phyloP scores from a whole-genome alignment of 2,797 vertebrate genomes.

The Podargus strigoides region DNA sequence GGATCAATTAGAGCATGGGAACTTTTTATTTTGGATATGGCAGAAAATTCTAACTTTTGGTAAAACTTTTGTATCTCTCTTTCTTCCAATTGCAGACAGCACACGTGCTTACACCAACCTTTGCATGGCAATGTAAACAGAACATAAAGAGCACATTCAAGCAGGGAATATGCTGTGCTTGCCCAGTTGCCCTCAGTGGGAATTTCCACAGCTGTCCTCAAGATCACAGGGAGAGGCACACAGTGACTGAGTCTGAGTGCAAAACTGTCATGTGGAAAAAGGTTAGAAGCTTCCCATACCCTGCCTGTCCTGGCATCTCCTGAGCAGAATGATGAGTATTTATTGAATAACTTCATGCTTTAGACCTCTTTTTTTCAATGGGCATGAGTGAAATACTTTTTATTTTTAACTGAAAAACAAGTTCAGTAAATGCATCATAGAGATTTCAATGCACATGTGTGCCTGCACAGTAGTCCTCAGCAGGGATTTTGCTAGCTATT shows the following conservation, averaged over 20 bases:
- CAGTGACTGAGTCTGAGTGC: background rate
- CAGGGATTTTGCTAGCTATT: background rate
- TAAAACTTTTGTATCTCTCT: background rate
- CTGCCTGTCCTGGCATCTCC: background rate
- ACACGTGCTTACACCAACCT: fast-evolving
- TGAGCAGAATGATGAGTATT: background rate
- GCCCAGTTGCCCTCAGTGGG: fast-evolving
- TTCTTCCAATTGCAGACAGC: background rate
- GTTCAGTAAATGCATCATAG: background rate
- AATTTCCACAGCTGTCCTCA: background rate
- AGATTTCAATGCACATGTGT: fast-evolving
- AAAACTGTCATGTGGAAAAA: background rate
- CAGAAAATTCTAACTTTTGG: background rate
- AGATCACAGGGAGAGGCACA: fast-evolving
- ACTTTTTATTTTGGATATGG: background rate
- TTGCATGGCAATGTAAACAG: background rate
- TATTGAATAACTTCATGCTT: background rate
- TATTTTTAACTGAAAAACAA: background rate
- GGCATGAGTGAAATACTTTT: background rate
- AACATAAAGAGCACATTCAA: fast-evolving
- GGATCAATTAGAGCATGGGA: background rate
- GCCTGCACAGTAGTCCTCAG: background rate
- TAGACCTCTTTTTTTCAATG: background rate
- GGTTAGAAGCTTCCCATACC: background rate
- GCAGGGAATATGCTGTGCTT: background rate